Base-by-base conservation (phyloP, 2,888 invertebrate species). In the Euzophera pinguis region DNA sequence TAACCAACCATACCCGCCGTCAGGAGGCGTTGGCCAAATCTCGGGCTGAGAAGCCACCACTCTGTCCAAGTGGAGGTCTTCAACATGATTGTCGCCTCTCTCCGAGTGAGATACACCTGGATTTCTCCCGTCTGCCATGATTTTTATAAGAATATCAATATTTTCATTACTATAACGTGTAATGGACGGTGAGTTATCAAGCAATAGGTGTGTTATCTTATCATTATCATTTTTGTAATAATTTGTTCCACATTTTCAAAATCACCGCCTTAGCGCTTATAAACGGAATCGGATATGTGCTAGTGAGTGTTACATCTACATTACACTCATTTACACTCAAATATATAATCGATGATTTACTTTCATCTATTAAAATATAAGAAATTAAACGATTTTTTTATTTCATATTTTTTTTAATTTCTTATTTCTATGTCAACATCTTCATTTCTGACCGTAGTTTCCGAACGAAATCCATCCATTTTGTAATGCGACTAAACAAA, bases 1-100 rank as follows among this genome's bases (percentile, higher is more conserved):
- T 47, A 93, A 66, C 94, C 94, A 94, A 0, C 93, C 93, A 65
- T 93, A 93, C 1, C 93, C 93, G 0, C 93, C 93, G 65, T 93
- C 93, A 1, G 93, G 93, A 47, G 93, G 90, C 10, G 91, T 91
- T 0, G 94, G 93, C 0, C 93, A 93, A 48, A 94, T 85, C 75
- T 94, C 93, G 1, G 93, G 92, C 59, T 92, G 92, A 16, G 93
- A 92, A 43, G 92, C 89, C 52, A 93, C 84, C 3, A 94, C 87
- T 51, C 91, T 85, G 65, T 94, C 94, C 59, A 94, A 76, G 64
- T 84, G 84, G 12, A 90, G 69, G 52, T 86, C 86, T 56, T 84
- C 84, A 37, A 74, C 75, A 48, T 74, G 69, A 52, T 58, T 72
- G 58, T 75, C 77, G 56, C 63, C 67, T 13, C 78, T 67, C 45